Conservation (phyloP, 1,140 invertebrate genomes). For the Drosophila willistoni region DNA sequence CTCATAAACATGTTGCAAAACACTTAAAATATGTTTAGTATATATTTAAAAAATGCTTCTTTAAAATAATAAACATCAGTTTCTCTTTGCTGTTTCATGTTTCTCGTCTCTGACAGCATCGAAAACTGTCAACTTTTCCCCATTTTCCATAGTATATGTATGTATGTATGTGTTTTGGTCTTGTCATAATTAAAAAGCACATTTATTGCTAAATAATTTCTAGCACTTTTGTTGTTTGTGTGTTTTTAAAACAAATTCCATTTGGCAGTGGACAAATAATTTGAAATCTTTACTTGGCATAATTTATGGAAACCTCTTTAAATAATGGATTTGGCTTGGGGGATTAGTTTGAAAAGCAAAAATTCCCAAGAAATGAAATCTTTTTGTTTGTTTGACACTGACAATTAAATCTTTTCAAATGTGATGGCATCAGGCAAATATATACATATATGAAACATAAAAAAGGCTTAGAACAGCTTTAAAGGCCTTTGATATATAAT, state of each 20-base stretch:
- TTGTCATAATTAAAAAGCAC: conserved; percentile 76
- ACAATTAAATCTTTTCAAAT: conserved; percentile 43
- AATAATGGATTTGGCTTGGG: conserved; percentile 23
- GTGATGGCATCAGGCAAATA: background rate
- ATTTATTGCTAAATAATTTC: conserved; percentile 41
- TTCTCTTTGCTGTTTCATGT: conserved; percentile 22
- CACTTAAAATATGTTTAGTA: conserved; percentile 58
- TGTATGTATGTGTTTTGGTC: conserved; percentile 29
- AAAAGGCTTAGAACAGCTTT: background rate
- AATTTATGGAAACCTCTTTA: conserved; percentile 66
- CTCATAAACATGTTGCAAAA: conserved; percentile 75
- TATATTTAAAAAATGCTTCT: conserved; percentile 25
- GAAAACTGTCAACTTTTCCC: conserved; percentile 54
- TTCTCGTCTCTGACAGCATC: background rate
- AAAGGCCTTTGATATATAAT: background rate
- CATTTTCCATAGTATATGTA: background rate
- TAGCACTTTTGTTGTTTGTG: background rate
- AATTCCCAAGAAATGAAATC: background rate
- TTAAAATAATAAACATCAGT: conserved; percentile 46
- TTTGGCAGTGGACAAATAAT: conserved; percentile 75
- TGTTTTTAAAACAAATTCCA: conserved; percentile 56
- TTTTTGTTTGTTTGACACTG: conserved; percentile 31
- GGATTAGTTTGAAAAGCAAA: background rate
- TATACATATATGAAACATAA: background rate
- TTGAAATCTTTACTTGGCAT: conserved; percentile 25